Conservation (phyloP, 1,140 invertebrate species). For the Euglossa dilemma region DNA sequence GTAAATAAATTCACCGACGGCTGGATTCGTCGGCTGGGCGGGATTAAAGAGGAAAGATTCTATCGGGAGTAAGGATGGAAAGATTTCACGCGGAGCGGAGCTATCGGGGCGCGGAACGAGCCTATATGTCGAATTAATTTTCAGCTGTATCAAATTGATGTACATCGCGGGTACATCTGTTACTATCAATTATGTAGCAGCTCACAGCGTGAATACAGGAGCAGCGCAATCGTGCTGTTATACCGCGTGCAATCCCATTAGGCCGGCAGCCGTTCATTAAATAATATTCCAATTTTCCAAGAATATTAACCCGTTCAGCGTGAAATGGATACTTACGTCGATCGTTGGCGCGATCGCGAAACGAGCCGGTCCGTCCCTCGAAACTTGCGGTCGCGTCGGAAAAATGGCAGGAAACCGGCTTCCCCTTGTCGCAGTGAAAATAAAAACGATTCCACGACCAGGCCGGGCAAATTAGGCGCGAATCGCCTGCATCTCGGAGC, state of each 20-base stretch:
- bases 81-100: too few relatives aligned
- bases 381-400: too few relatives aligned
- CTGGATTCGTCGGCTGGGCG: too few relatives aligned
- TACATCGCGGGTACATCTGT: background rate
- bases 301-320: slow-evolving; percentile 21
- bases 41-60: too few relatives aligned
- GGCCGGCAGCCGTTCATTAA: slow-evolving; percentile 36
- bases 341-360: slow-evolving; percentile 1
- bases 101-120: too few relatives aligned
- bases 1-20: too few relatives aligned
- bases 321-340: slow-evolving; percentile 30
- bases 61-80: too few relatives aligned
- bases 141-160: slow-evolving; percentile 27
- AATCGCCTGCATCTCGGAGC: too few relatives aligned
- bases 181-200: slow-evolving; percentile 37
- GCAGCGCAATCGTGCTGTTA: slow-evolving; percentile 24
- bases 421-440: too few relatives aligned
- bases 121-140: slow-evolving; percentile 14
- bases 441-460: background rate
- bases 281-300: slow-evolving; percentile 51
- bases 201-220: background rate
- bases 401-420: too few relatives aligned
- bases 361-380: background rate
- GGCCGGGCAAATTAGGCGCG: background rate
- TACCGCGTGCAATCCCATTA: slow-evolving; percentile 23